Evolutionary conservation across 2,888 invertebrate species (phyloP).

Genomic region (Ectobius pallidus): DNA sequence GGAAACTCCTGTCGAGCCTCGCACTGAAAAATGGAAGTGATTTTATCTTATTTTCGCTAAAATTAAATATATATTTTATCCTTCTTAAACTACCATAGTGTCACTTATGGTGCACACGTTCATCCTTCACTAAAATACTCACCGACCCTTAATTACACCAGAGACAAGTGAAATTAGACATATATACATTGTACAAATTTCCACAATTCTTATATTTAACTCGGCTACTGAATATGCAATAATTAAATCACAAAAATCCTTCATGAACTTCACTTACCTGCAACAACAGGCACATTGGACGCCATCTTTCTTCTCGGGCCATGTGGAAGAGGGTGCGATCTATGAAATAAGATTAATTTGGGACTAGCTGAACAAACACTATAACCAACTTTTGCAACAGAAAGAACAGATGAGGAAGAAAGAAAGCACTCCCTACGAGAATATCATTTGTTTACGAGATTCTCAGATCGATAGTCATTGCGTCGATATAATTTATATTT

Average conservation of each 20-base stretch:
- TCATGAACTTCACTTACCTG: conserved; percentile 38
- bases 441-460: too few species aligned
- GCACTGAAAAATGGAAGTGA: conserved; percentile 54
- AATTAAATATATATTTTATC: background rate
- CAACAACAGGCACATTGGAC: conserved; percentile 41
- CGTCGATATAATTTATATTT: too few species aligned
- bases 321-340: conserved; percentile 32
- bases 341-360: too few species aligned
- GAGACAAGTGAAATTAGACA: background rate
- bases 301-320: conserved; percentile 41
- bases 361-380: too few species aligned
- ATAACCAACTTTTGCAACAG: too few species aligned
- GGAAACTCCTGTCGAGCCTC: conserved; percentile 62
- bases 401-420: too few species aligned
- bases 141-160: background rate
- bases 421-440: too few species aligned
- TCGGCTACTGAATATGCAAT: too few species aligned
- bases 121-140: background rate
- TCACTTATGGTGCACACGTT: conserved; percentile 26
- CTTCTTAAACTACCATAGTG: conserved; percentile 22
- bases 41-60: background rate
- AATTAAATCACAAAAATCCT: too few species aligned
- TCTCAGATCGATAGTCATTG: too few species aligned
- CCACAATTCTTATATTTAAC: too few species aligned
- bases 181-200: too few species aligned